These are phyloP conservation scores for Leptinotarsa rubiginosa DNA, from an alignment of 2,888 invertebrate genomes.

Conservation along the genomic window DNA sequence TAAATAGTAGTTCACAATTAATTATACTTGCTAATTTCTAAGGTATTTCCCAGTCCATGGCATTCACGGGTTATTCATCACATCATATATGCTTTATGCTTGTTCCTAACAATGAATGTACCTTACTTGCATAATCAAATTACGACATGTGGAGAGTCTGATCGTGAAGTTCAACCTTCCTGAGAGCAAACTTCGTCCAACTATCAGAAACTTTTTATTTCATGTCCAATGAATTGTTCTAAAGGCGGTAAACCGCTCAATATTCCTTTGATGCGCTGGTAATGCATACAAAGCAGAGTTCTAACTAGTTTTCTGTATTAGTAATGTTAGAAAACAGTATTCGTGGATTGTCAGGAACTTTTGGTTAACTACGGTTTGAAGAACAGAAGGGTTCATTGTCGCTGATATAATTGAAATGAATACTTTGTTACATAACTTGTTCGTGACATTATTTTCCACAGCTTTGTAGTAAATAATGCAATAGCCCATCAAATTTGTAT, in stretches of 20 bases:
- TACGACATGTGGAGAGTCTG: neutral
- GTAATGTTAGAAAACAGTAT: conserved; percentile 11
- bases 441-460: neutral
- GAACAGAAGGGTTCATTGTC: neutral
- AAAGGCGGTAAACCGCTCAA: conserved; percentile 10
- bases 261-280: conserved; percentile 10
- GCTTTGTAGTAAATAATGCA: neutral
- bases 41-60: too few species aligned
- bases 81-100: neutral
- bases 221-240: conserved; percentile 7
- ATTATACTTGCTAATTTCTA: too few species aligned
- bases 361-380: neutral
- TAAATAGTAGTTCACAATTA: too few species aligned
- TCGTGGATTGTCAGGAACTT: conserved; percentile 14
- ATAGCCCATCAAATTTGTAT: too few species aligned
- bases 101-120: neutral
- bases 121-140: neutral
- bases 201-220: conserved; percentile 3
- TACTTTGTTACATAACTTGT: neutral
- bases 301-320: conserved; percentile 20
- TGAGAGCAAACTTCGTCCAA: conserved; percentile 1
- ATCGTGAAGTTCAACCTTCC: neutral
- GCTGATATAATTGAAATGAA: neutral
- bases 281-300: conserved; percentile 22
- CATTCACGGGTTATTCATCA: neutral